Percentiles rank a stretch among this genome's conserved stretches.
These are phyloP conservation scores for Idaea dimidiata DNA, from an alignment of 2,888 invertebrate species.

Conservation along the genomic window DNA sequence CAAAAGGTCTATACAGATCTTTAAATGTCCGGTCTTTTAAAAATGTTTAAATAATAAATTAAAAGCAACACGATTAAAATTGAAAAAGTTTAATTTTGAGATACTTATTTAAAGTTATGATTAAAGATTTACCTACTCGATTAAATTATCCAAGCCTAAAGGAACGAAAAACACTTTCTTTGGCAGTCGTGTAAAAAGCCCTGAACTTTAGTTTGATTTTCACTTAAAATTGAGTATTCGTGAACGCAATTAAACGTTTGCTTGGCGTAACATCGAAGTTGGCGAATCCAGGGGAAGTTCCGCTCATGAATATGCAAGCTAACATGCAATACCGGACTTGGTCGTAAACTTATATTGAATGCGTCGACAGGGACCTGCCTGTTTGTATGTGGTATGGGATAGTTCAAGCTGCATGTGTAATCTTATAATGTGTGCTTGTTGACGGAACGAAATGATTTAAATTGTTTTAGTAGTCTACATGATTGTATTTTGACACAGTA, in stretches of 20 bases:
- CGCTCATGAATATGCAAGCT: constrained; percentile 48
- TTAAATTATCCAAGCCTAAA: too few species aligned
- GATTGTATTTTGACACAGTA: too few species aligned
- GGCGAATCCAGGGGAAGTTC: constrained; percentile 27
- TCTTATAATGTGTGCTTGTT: neutral
- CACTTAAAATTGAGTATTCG: neutral
- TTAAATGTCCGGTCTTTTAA: too few species aligned
- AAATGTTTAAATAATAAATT: too few species aligned
- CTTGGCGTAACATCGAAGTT: neutral
- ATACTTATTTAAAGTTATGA: too few species aligned
- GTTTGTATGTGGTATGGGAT: neutral
- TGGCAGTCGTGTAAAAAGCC: too few species aligned
- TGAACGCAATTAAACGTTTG: constrained; percentile 1
- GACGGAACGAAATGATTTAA: neutral
- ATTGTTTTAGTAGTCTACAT: neutral
- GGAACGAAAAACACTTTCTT: neutral
- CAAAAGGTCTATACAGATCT: too few species aligned
- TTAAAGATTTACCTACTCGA: too few species aligned
- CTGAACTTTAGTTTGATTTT: neutral
- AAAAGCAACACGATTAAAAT: too few species aligned
- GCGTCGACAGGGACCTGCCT: constrained; percentile 22
- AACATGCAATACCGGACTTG: constrained; percentile 37
- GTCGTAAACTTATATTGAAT: constrained; percentile 47
- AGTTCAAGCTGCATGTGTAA: neutral
- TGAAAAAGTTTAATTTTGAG: too few species aligned